Evolutionary conservation across 2,888 invertebrate species (phyloP).

Genomic region (Rugalucina vietnamica): DNA sequence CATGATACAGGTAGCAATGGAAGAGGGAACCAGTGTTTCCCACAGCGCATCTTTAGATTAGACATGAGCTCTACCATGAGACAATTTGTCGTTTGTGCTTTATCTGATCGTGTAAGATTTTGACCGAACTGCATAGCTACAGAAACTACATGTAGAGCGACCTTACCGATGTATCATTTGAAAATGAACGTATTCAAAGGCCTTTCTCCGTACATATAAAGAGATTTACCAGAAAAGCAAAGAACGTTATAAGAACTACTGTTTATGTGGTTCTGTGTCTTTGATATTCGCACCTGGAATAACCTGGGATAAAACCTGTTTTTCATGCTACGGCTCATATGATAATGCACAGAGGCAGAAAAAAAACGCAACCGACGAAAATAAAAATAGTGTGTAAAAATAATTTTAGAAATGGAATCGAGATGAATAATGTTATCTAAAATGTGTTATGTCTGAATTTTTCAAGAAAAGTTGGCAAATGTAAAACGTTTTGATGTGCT

Average conservation of each 20-base stretch:
- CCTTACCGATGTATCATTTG: too few relatives aligned
- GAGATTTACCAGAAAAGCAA: too few relatives aligned
- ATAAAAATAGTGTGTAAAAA: constrained; percentile 13
- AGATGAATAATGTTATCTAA: constrained; percentile 26
- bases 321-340: background rate
- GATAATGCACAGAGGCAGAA: constrained; percentile 5
- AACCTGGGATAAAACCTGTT: background rate
- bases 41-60: background rate
- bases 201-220: too few relatives aligned
- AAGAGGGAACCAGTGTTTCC: background rate
- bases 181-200: too few relatives aligned
- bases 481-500: constrained; percentile 3
- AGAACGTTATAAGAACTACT: too few relatives aligned
- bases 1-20: background rate
- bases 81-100: too few relatives aligned
- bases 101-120: too few relatives aligned
- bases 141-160: too few relatives aligned
- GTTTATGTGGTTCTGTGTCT: too few relatives aligned
- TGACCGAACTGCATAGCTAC: too few relatives aligned
- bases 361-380: background rate
- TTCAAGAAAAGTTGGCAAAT: constrained; percentile 32
- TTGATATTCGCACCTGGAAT: too few relatives aligned
- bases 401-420: background rate
- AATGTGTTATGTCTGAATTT: constrained; percentile 25
- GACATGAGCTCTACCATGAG: too few relatives aligned